Base-by-base conservation (phyloP, 1,140 invertebrate species). In the Spodoptera frugiperda region DNA sequence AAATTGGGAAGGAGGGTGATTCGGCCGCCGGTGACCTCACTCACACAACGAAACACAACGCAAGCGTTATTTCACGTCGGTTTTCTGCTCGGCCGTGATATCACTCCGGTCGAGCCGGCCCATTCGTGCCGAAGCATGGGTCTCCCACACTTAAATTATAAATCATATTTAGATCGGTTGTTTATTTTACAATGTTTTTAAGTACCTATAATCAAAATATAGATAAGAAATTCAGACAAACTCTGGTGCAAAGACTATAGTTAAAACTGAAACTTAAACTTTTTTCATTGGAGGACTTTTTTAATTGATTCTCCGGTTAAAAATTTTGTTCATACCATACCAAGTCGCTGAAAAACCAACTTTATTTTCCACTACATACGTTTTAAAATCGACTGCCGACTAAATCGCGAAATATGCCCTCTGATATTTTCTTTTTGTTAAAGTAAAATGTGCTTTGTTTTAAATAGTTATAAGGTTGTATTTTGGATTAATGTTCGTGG, bases 291-390 rank as follows among this genome's bases (percentile, higher is more conserved):
- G 10, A n/a, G 39, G 39, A 72, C 57, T 71, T 72, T 72, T 72
- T 72, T 72, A 72, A 72, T 72, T 72, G 53, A 9, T 19, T 5
- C 68, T 46, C 17, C 5, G 21, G 11, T 10, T 30, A 55, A 55
- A 72, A 39, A 57, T 72, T 72, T 44, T 46, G 53, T 71, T 54
- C 68, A 57, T 72, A 72, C 68, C 53, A 46, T 0, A 25, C 30
- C 0, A n/a, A 15, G 3, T 1, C 53, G 39, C n/a, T 2, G 11
- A 0, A 72, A 57, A 55, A 46, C 6, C 68, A 14, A 46, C 68
- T 17, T 21, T 72, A 72, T 11, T 1, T 1, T 4, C 10, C 9
- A 3, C 0, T 1, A 21, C 0, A 46, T 48, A 57, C 3, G 46
- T 12, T n/a, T 21, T 12, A 9, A 57, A 30, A 44, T 44, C 8